Base-by-base conservation (phyloP, 2,113 vertebrate species). In the Chaetops frenatus region DNA sequence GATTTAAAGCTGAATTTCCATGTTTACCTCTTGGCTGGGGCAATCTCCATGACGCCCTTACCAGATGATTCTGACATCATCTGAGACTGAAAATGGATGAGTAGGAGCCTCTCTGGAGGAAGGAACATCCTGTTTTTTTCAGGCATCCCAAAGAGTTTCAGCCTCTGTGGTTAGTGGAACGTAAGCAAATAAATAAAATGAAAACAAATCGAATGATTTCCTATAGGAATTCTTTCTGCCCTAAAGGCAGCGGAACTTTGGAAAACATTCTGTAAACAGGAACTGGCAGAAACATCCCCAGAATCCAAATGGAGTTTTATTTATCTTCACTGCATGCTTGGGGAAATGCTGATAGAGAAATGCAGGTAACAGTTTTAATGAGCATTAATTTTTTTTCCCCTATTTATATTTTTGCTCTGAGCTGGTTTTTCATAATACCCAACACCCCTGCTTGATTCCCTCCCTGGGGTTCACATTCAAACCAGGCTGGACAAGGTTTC, bases 321-420 rank as follows among this genome's bases (percentile, higher is more conserved):
- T 69, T 36, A 5, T 8, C 28, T 57, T 69, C 15, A 11, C n/a
- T 33, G 4, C 10, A 11, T 4, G 12, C 57, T n/a, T 0, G 0
- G 24, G 72, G 69, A 86, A 86, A 79, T 6, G 15, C 42, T 53
- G 40, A 53, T 25, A 35, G 1, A 51, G 48, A 93, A 81, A 29
- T 9, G 11, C 22, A 40, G 7, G 11, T 18, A 44, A 65, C 10
- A 24, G 21, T 51, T 64, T 50, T 81, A 42, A 57, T 2, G 14
- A 45, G 11, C 7, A 2, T n/a, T 15, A 28, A 5, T 8, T 31
- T 47, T 38, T 38, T 17, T 1, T n/a, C n/a, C 1, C 15, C 28
- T n/a, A 1, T 61, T 57, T 61, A 2, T 45, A 23, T 35, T 80
- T 36, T 38, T 61, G 8, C 27, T 25, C 6, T 1, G 31, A 44